Evolutionary conservation across 2,113 vertebrate genomes (phyloP), one percentile per base, ranked within the genome.

Genomic region (Elaphurus davidianus): DNA sequence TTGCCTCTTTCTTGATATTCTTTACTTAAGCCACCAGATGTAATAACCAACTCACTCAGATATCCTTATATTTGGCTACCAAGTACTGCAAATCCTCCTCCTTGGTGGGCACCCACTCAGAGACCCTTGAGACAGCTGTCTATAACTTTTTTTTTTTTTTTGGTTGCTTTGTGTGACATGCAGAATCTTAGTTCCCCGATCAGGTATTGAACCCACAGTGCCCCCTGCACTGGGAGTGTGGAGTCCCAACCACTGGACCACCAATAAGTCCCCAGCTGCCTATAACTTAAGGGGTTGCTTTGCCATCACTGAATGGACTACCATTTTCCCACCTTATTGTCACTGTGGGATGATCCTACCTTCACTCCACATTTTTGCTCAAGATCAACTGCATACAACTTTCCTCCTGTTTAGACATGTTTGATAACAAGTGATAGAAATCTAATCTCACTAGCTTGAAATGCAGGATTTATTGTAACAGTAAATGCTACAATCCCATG

Each of bases 401-500:
- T 90, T 17, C 62, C 40, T 82, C 19, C 57, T 79, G 0, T 86
- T 84, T 87, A 74, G 36, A 23, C 23, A 40, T 79, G 82, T 90
- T 82, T 82, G 67, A 90, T 71, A 93, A 62, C 79, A 97, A 95
- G 79, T 83, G 96, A 79, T 52, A 45, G 50, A 96, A 92, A 92
- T 87, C 45, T 79, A 86, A 30, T 88, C 15, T 91, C 40, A 7
- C 16, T 94, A 91, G 43, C 67, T 76, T 90, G 17, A 95, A 98
- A 43, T 90, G 64, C 40, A 83, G 76, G 30, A 78, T 82, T 95
- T 84, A 87, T 83, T 81, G 23, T 50, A 82, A 91, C 17, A 57
- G 59, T 79, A 97, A 95, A 87, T 62, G 30, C 67, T 60, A 67
- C 28, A 84, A 60, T 88, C 40, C 91, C 52, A 52, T 50, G 47